Conservation (phyloP, 2,113 vertebrate genomes). For the Raja brachyura region DNA sequence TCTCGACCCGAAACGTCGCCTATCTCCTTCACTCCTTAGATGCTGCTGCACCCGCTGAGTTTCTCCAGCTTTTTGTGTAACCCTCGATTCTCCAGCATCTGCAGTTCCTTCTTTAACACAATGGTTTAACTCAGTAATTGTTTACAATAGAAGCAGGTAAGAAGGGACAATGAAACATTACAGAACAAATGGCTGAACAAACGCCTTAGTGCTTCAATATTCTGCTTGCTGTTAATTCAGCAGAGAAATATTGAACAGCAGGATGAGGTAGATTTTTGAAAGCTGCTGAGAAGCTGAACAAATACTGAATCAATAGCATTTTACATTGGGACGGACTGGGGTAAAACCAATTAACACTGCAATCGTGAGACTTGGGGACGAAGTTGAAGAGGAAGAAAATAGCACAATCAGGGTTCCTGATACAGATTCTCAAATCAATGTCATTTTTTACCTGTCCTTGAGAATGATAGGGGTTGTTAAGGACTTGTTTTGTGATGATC, state of each 20-base stretch:
- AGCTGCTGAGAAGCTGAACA: not conserved
- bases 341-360: not conserved
- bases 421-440: not conserved
- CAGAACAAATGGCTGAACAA: not conserved
- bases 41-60: too few species aligned
- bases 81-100: too few species aligned
- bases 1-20: too few species aligned
- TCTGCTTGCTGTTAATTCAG: not conserved
- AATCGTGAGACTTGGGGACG: not conserved
- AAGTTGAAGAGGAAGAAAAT: not conserved
- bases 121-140: not conserved
- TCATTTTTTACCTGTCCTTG: not conserved
- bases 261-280: constrained; percentile 1
- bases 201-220: not conserved
- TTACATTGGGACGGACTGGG: not conserved
- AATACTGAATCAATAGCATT: not conserved
- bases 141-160: not conserved
- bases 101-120: too few species aligned
- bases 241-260: not conserved
- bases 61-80: too few species aligned
- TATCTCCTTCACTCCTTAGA: too few species aligned
- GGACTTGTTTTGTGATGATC: not conserved
- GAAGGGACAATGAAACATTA: not conserved
- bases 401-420: not conserved
- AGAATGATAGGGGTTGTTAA: not conserved